phyloP scores from a whole-genome alignment of 53 echinoderm and acorn worm genomes.

The Mesocentrotus franciscanus region DNA sequence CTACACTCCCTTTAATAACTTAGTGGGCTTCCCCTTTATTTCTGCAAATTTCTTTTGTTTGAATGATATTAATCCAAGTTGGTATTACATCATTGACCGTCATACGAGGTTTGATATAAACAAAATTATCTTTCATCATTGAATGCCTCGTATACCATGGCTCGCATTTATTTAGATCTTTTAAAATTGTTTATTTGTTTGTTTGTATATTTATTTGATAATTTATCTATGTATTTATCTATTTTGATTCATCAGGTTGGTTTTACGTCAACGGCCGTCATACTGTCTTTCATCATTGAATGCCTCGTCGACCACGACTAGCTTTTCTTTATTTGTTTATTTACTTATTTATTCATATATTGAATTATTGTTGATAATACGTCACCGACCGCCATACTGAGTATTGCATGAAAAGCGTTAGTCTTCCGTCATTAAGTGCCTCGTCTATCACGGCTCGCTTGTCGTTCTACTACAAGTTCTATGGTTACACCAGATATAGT shows the following conservation, averaged over 20 bases:
- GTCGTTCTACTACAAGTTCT: slow-evolving; percentile 19
- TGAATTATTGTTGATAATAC: not conserved
- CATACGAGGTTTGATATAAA: not conserved
- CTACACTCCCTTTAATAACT: too few species aligned
- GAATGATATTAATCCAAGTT: not conserved
- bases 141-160: not conserved
- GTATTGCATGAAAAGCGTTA: not conserved
- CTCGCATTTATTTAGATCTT: not conserved
- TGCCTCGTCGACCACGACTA: too few species aligned
- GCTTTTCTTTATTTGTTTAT: too few species aligned
- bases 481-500: not conserved
- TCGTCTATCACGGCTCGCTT: not conserved
- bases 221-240: too few species aligned
- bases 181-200: too few species aligned
- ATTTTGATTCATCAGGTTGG: too few species aligned
- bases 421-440: not conserved
- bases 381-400: not conserved
- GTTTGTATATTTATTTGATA: too few species aligned
- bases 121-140: not conserved
- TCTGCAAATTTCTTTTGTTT: not conserved
- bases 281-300: too few species aligned
- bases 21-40: too few species aligned
- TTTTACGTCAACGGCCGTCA: too few species aligned
- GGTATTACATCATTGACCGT: not conserved
- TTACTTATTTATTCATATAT: too few species aligned